Percentiles rank a stretch among this genome's conserved stretches.
Conservation (phyloP, 2,797 vertebrate species). For the Notoglanidium macrostoma region DNA sequence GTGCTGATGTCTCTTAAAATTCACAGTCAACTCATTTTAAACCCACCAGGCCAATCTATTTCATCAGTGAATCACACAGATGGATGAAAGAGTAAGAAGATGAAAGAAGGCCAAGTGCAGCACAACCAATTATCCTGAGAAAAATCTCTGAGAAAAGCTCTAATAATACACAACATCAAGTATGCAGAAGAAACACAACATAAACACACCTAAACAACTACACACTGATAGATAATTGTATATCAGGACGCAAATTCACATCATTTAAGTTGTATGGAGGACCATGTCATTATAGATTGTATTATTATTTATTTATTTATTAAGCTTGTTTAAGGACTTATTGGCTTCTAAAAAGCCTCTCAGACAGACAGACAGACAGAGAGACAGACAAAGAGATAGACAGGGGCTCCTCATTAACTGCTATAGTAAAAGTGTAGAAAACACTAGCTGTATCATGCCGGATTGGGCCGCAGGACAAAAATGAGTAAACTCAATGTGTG, state of each 20-base stretch:
- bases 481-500: not conserved
- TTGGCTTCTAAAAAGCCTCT: no score
- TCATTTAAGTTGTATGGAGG: not conserved
- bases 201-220: not conserved
- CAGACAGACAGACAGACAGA: not conserved
- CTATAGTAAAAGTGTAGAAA: not conserved
- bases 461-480: not conserved
- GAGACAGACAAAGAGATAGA: not conserved
- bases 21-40: not conserved
- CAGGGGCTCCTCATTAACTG: not conserved
- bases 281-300: not conserved
- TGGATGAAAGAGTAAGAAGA: not conserved
- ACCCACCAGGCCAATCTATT: not conserved
- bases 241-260: not conserved
- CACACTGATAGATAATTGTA: not conserved
- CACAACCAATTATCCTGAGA: not conserved
- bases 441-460: not conserved
- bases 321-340: not conserved
- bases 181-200: not conserved
- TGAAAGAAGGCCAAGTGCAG: conserved; percentile 10
- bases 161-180: not conserved
- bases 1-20: not conserved
- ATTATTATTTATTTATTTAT: not conserved
- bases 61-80: not conserved
- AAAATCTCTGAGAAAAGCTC: not conserved